Base-by-base conservation (phyloP, 2,113 vertebrate genomes). In the Megaptera novaeangliae region DNA sequence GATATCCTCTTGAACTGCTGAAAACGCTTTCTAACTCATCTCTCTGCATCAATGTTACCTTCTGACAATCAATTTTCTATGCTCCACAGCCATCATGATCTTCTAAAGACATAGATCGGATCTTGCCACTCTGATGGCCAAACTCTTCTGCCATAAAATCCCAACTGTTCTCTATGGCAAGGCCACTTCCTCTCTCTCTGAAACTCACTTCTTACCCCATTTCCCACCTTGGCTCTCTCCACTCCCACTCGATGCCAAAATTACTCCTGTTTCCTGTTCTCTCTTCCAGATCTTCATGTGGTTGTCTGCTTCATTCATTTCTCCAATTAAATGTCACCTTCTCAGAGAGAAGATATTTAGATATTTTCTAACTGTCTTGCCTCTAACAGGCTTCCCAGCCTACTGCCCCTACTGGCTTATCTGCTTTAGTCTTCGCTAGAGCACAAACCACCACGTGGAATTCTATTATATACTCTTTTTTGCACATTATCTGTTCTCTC, bases 31-130 rank as follows among this genome's bases (percentile, higher is more conserved):
- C 29, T 49, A 44, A 46, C 14, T 5, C 63, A 6, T 46, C 44
- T 72, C 25, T 80, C 44, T 46, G 27, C 9, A 9, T 49, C 18
- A 44, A 36, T 3, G 2, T 27, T 74, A 66, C 34, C 34, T 78
- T 25, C 34, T 0, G 0, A 55, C 49, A 49, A 57, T 57, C 18
- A 7, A 27, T 41, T 63, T 8, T 82, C 69, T 57, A 25, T 20
- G n/a, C 15, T 87, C 82, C 77, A 44, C 5, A 74, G 23, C 11
- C 41, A 63, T 8, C 2, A 9, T 41, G 6, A 75, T 64, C 39
- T 44, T 64, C 89, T 66, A 52, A 93, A 84, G 41, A 80, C 41
- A 46, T 29, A 64, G 46, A 34, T 52, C 52, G 44, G 10, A 92
- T 10, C 27, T 39, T 27, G 4, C 81, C 57, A 66, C 20, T 81